These are phyloP conservation scores for Ormyrus labotus DNA, from an alignment of 2,888 invertebrate genomes.

Conservation along the genomic window DNA sequence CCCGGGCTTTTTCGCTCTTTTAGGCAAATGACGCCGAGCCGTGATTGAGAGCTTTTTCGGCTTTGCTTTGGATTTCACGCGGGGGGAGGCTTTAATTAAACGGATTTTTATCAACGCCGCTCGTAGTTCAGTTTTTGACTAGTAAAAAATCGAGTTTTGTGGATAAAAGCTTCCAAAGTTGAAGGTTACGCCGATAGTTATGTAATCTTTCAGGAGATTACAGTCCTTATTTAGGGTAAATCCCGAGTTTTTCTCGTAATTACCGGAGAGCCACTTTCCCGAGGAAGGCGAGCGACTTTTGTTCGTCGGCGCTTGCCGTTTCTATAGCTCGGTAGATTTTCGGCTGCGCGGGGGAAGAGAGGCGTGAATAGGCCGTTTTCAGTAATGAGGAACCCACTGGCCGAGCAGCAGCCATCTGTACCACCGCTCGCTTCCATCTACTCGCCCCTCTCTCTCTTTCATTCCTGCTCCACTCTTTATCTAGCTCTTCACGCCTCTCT, in stretches of 20 bases:
- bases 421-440: conserved; percentile 63
- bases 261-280: not conserved
- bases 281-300: not conserved
- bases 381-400: conserved; percentile 67
- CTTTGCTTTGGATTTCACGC: too few relatives aligned
- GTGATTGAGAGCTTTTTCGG: too few relatives aligned
- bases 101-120: too few relatives aligned
- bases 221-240: too few relatives aligned
- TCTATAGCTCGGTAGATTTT: not conserved
- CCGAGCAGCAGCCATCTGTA: conserved; percentile 63
- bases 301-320: not conserved
- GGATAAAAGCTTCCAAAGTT: too few relatives aligned
- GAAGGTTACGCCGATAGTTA: too few relatives aligned
- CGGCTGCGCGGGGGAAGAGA: conserved; percentile 55
- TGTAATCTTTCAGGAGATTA: too few relatives aligned
- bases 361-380: conserved; percentile 69
- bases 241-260: too few relatives aligned
- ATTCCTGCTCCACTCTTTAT: conserved; percentile 59
- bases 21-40: too few relatives aligned
- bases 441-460: conserved; percentile 56
- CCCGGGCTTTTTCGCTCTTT: not conserved
- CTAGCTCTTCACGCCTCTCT: conserved; percentile 26
- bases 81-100: too few relatives aligned
- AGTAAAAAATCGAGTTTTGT: too few relatives aligned
- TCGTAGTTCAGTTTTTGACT: too few relatives aligned